phyloP scores from a whole-genome alignment of 2,888 invertebrate genomes.

The Acronicta leporina region DNA sequence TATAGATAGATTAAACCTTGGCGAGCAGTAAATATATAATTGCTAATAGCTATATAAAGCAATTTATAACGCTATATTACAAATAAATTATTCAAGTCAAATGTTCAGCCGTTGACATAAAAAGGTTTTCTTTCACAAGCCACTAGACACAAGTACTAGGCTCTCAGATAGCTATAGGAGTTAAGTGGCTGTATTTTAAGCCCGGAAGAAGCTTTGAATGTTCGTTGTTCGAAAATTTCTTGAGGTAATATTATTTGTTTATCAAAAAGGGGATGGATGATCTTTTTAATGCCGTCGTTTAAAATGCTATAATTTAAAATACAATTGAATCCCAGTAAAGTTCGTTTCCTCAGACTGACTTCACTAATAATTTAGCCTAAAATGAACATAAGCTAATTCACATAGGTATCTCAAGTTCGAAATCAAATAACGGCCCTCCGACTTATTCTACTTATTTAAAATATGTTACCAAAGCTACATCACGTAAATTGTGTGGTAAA shows the following conservation, averaged over 20 bases:
- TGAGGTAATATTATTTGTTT: constrained; percentile 8
- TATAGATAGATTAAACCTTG: too few relatives aligned
- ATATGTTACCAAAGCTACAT: neutral
- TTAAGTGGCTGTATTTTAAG: constrained; percentile 40
- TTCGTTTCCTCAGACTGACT: too few relatives aligned
- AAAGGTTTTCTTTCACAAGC: constrained; percentile 38
- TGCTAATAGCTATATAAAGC: too few relatives aligned
- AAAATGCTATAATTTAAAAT: too few relatives aligned
- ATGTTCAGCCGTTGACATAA: constrained; percentile 47
- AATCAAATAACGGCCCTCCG: too few relatives aligned
- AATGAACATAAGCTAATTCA: too few relatives aligned
- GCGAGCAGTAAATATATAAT: too few relatives aligned
- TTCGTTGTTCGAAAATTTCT: constrained; percentile 15
- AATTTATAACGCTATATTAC: constrained; percentile 18
- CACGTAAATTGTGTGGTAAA: constrained; percentile 10
- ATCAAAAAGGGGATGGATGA: constrained; percentile 4
- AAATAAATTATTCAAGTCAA: constrained; percentile 31
- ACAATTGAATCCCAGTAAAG: too few relatives aligned
- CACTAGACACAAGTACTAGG: constrained; percentile 44
- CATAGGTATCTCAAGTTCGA: too few relatives aligned
- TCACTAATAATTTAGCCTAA: too few relatives aligned
- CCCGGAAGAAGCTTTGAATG: constrained; percentile 19
- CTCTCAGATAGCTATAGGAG: constrained; percentile 33
- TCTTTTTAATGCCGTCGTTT: too few relatives aligned
- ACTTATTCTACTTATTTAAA: constrained; percentile 4